phyloP scores from a whole-genome alignment of 2,888 invertebrate genomes.

The Tiliacea citrago region DNA sequence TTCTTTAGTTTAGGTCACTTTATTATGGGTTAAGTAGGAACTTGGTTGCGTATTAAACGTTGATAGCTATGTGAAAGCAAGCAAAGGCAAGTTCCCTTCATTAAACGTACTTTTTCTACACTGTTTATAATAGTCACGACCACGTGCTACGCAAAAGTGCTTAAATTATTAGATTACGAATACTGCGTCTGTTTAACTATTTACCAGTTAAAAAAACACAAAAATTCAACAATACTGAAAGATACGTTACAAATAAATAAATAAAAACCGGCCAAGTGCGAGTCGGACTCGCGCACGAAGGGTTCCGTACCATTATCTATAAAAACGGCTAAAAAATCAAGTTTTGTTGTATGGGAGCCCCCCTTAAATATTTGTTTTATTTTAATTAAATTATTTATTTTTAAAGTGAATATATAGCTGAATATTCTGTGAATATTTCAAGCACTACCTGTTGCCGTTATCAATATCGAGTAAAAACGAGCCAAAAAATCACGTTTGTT shows the following conservation, averaged over 20 bases:
- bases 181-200: not conserved
- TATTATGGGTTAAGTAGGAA: not conserved
- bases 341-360: no score
- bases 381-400: no score
- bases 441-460: no score
- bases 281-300: no score
- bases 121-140: not conserved
- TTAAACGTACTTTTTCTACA: not conserved
- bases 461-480: no score
- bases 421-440: no score
- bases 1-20: not conserved
- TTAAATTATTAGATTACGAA: not conserved
- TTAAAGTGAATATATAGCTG: no score
- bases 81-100: not conserved
- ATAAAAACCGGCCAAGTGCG: no score
- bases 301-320: no score
- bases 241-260: not conserved
- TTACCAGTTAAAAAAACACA: not conserved
- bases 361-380: no score
- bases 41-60: not conserved
- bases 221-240: not conserved
- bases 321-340: no score
- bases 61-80: not conserved
- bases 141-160: not conserved
- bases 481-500: no score